phyloP scores from a whole-genome alignment of 2,888 invertebrate species.

The Pediacus dermestoides region DNA sequence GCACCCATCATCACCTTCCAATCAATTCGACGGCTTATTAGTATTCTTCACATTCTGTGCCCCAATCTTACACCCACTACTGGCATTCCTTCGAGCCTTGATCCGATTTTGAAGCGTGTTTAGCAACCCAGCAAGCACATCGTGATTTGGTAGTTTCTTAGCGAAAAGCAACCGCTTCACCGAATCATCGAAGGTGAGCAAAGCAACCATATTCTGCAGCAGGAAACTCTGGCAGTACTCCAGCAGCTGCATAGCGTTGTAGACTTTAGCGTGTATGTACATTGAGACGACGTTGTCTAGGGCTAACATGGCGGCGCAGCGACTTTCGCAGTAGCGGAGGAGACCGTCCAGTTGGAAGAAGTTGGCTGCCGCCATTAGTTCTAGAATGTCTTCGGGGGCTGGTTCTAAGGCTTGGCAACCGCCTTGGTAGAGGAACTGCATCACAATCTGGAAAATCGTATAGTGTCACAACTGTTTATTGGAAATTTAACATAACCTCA shows the following conservation, averaged over 20 bases:
- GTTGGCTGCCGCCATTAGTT: conserved; percentile 86
- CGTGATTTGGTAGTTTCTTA: conserved; percentile 85
- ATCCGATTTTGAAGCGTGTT: conserved; percentile 78
- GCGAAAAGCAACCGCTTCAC: conserved; percentile 84
- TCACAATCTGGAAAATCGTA: conserved; percentile 74
- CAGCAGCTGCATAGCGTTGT: conserved; percentile 79
- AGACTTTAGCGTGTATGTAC: conserved; percentile 92
- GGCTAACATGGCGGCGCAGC: conserved; percentile 79
- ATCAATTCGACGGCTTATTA: conserved; percentile 11
- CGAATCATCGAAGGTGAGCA: conserved; percentile 85
- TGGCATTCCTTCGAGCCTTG: conserved; percentile 56
- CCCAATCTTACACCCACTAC: conserved; percentile 27
- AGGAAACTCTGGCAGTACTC: conserved; percentile 90
- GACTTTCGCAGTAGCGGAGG: conserved; percentile 78
- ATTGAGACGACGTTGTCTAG: conserved; percentile 87
- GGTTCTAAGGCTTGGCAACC: conserved; percentile 77
- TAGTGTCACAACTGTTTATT: too few species aligned
- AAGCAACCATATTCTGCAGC: conserved; percentile 91
- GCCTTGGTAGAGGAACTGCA: conserved; percentile 90
- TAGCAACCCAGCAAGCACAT: conserved; percentile 78
- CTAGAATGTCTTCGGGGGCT: conserved; percentile 76
- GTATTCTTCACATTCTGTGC: conserved; percentile 28
- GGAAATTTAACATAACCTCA: too few species aligned
- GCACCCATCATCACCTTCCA: conserved; percentile 6
- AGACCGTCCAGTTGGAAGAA: conserved; percentile 87